Base-by-base conservation (phyloP, 2,113 vertebrate genomes). In the Gallinago undulata region DNA sequence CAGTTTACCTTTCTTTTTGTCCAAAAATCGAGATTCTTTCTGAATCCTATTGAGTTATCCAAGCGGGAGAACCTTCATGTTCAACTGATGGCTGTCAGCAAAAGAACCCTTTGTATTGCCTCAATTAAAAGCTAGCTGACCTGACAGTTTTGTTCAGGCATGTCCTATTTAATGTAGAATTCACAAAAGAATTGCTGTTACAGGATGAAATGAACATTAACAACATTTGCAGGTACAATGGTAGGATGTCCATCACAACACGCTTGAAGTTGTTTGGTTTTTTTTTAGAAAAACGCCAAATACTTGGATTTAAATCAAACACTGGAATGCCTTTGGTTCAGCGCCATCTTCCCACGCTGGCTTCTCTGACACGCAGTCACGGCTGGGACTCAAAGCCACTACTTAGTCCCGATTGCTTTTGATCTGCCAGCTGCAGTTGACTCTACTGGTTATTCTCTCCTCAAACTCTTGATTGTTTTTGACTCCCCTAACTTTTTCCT, bases 301-400 rank as follows among this genome's bases (percentile, higher is more conserved):
- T 78, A 53, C 13, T 76, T 85, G 22, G 6, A 28, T 66, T 85
- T 90, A 70, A 91, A 76, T 66, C 53, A 62, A 53, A 23, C 8
- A 51, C 30, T 63, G 67, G 57, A 69, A 86, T 80, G 55, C 70
- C 45, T 88, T 92, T 88, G 30, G 50, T 88, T 48, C 53, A 48
- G 39, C 15, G 72, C 57, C 11, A 5, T 76, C 51, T 51, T 93
- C 6, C 10, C 53, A 76, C 1, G 0, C 51, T 73, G 27, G 48
- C 48, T 85, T 39, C 51, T 85, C 66, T 21, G 13, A 79, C 18
- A 47, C 0, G 0, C 23, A 51, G 21, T 37, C 35, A 35, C 1
- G 0, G 33, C 33, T 33, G 18, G 11, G 43, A 60, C 33, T 66
- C 22, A 17, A 56, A 73, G 24, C 37, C 57, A 16, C 31, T 78